Base-by-base conservation (phyloP, 2,888 invertebrate genomes). In the Andrena trimmerana region DNA sequence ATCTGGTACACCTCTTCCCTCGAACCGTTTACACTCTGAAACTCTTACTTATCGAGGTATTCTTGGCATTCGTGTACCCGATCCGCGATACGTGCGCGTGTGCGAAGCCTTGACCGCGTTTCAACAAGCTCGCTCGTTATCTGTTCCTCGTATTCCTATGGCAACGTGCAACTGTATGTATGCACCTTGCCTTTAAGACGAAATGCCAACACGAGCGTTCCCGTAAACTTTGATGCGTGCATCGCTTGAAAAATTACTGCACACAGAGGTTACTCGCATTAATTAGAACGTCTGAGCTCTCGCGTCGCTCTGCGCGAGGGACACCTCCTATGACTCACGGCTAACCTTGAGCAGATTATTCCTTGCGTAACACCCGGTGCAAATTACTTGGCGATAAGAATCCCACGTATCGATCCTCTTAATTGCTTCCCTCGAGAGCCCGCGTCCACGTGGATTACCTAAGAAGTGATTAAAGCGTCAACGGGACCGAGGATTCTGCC, bases 1-100 rank as follows among this genome's bases (percentile, higher is more conserved):
- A 86, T 85, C 86, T 86, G 88, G n/a, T 7, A 36, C 84, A 36
- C 84, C 24, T 57, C 57, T 83, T 42, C 70, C 63, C 83, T 57
- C 72, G 70, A 50, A 63, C 42, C 63, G 57, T 71, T 62, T 54
- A 48, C 48, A 54, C 24, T 60, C 13, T 13, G 42, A 48, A 33
- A 71, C 70, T 71, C 52, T 78, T 70, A 52, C 59, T 78, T 70
- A 33, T 66, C 66, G 31, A 36, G 52, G 66, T 50, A 78, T 78
- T 62, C 78, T 31, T 62, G 65, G 73, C 31, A 78, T 78, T 73
- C 67, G 73, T 42, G 24, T 1, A 42, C 16, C 27, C 63, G 68
- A 75, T 63, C 36, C 52, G 36, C 29, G 60, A 52, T 74, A 78
- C 59, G 52, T 50, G 42, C 65, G 16, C 42, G 48, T 16, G 20